phyloP scores from a whole-genome alignment of 2,113 vertebrate genomes.

The Hylia prasina region DNA sequence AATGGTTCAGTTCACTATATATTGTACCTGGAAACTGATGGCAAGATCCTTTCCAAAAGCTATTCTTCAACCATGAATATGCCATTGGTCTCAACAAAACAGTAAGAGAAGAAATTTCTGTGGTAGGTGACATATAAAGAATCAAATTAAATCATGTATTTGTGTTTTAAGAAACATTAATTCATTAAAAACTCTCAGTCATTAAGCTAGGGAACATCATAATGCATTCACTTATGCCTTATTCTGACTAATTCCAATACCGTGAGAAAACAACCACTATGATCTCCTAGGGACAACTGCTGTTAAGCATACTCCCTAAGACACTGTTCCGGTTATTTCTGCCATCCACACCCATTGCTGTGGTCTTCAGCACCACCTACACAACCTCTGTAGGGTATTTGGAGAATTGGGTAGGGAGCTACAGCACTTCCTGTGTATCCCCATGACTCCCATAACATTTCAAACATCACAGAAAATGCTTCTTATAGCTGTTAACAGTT shows the following conservation, averaged over 20 bases:
- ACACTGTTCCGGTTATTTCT: fast-evolving
- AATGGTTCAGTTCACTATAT: background rate
- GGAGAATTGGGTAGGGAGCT: background rate
- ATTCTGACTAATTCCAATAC: background rate
- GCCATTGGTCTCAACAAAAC: background rate
- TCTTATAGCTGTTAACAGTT: background rate
- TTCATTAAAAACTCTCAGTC: background rate
- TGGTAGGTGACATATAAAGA: background rate
- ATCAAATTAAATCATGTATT: background rate
- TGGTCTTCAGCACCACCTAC: background rate
- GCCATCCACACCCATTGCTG: background rate
- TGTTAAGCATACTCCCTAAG: background rate
- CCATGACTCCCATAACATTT: background rate
- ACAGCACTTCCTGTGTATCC: background rate
- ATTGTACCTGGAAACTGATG: background rate
- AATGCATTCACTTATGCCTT: background rate
- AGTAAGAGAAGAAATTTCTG: background rate
- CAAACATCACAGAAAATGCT: background rate
- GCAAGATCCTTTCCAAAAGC: background rate
- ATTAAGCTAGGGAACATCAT: background rate
- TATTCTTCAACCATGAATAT: background rate
- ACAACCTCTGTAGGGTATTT: background rate
- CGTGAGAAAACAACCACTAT: background rate
- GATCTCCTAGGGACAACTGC: background rate
- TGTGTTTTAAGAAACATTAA: background rate